These are phyloP conservation scores for Chionis minor DNA, from an alignment of 2,113 vertebrate species.

Conservation along the genomic window DNA sequence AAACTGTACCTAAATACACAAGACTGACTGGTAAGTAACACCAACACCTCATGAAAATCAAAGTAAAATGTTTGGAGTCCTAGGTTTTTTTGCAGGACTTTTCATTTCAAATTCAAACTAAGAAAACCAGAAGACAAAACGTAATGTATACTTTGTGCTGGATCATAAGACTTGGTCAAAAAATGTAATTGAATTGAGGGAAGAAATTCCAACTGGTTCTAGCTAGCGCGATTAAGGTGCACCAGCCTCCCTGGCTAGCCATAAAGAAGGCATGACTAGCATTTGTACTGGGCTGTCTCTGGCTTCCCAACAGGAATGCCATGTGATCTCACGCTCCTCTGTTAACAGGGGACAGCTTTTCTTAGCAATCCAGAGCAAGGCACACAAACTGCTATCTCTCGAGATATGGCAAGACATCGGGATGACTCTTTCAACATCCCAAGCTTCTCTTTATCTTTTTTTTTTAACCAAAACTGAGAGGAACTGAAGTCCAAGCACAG, in stretches of 20 bases:
- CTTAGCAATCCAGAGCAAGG: neutral
- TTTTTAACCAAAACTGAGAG: neutral
- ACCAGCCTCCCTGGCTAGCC: neutral
- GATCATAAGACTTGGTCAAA: neutral
- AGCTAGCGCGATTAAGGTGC: neutral
- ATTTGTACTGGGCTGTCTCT: neutral
- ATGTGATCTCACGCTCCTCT: neutral
- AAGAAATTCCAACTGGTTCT: neutral
- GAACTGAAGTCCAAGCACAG: neutral
- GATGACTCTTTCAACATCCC: neutral
- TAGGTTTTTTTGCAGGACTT: neutral
- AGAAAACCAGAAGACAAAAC: conserved; percentile 7
- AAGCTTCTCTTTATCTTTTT: neutral
- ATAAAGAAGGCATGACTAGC: neutral
- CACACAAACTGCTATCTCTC: accelerated
- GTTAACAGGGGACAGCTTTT: neutral
- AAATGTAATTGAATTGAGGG: neutral
- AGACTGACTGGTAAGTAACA: conserved; percentile 35
- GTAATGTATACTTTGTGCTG: neutral
- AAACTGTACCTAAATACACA: neutral
- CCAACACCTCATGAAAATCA: conserved; percentile 47
- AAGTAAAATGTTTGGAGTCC: neutral
- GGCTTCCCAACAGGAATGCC: neutral
- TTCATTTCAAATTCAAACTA: neutral
- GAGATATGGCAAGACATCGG: neutral